A percentile compares a stretch with the other conserved stretches of the same genome.
These are phyloP conservation scores for Urechis unicinctus DNA, from an alignment of 2,888 invertebrate species.

Conservation along the genomic window DNA sequence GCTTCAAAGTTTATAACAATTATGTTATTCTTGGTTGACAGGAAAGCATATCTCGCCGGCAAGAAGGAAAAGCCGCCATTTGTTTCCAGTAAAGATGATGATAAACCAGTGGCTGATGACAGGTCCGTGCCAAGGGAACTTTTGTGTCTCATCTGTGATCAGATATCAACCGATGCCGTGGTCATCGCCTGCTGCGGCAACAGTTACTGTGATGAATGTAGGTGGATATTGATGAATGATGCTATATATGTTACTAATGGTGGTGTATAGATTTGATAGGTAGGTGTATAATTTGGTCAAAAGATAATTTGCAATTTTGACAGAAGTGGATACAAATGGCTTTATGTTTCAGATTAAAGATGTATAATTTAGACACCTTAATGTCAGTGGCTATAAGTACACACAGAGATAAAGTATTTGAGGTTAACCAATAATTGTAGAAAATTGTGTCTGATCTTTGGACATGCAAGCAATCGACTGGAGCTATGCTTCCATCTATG, in stretches of 20 bases:
- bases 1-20: neutral
- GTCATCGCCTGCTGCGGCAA: conserved; percentile 98
- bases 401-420: no score
- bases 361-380: no score
- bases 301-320: no score
- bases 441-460: no score
- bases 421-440: no score
- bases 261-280: no score
- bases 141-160: conserved; percentile 84
- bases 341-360: no score
- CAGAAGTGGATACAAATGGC: no score
- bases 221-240: conserved; percentile 46
- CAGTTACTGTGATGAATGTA: conserved; percentile 97
- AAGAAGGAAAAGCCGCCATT: conserved; percentile 66
- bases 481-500: no score
- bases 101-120: conserved; percentile 52
- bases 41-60: conserved; percentile 73
- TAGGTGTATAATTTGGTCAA: no score
- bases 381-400: no score
- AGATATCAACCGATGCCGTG: conserved; percentile 88
- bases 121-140: conserved; percentile 76
- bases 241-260: neutral
- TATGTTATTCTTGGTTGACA: conserved; percentile 21
- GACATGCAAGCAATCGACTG: no score
- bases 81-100: conserved; percentile 20